Conservation (phyloP, 2,888 invertebrate genomes). For the Corythucha ciliata region DNA sequence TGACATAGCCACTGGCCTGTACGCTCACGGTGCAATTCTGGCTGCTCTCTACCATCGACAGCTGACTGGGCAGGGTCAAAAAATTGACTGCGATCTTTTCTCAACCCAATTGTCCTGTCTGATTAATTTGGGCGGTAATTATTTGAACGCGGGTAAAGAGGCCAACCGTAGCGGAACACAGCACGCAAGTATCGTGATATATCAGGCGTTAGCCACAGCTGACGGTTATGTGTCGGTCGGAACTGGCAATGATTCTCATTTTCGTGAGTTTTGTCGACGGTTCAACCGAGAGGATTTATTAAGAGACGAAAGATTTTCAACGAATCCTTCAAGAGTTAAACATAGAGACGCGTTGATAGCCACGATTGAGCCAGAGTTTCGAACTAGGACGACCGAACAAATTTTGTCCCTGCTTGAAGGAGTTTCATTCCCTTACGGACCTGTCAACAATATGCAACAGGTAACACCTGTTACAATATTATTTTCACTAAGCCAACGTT, state of each 20-base stretch:
- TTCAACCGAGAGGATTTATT: constrained; percentile 54
- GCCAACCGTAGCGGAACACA: constrained; percentile 75
- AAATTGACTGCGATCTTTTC: constrained; percentile 86
- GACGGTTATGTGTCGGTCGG: constrained; percentile 81
- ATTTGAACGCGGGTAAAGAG: constrained; percentile 66
- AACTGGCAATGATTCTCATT: constrained; percentile 76
- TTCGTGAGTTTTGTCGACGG: constrained; percentile 57
- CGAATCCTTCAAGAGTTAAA: constrained; percentile 64
- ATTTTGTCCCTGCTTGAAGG: constrained; percentile 66
- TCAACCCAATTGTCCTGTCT: constrained; percentile 84
- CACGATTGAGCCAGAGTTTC: constrained; percentile 52
- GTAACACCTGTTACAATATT: constrained; percentile 39
- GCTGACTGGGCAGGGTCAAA: constrained; percentile 74
- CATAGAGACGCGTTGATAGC: constrained; percentile 60
- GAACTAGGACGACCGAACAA: constrained; percentile 57
- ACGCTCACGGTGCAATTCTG: constrained; percentile 89
- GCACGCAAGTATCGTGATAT: constrained; percentile 90
- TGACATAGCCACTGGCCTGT: constrained; percentile 86
- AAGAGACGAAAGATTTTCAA: constrained; percentile 54
- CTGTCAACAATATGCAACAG: constrained; percentile 74
- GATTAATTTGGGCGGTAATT: constrained; percentile 82
- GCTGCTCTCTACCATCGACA: constrained; percentile 73
- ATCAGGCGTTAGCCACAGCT: constrained; percentile 75
- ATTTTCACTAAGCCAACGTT: not conserved
- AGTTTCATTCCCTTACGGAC: constrained; percentile 76